Base-by-base conservation (phyloP, 2,797 vertebrate species). In the Sebastes minor region DNA sequence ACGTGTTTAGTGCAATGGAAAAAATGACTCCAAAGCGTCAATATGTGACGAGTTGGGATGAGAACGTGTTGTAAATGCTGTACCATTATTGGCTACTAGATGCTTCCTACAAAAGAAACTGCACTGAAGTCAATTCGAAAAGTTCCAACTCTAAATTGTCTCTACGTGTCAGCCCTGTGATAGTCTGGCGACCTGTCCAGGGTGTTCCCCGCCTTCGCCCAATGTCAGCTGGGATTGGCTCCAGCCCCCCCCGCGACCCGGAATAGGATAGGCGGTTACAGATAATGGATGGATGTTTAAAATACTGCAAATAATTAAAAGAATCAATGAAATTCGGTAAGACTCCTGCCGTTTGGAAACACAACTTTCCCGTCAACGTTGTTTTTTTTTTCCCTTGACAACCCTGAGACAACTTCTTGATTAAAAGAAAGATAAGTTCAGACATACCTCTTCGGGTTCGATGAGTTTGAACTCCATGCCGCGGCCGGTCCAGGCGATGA, bases 391-490 rank as follows among this genome's bases (percentile, higher is more conserved):
- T 2, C 0, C 1, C 35, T 14, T 38, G 27, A 27, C 27, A 27
- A 27, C 27, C 27, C 27, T 42, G 42, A 46, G 42, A 46, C 42
- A 46, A 57, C 32, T 8, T 16, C 9, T 27, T 55, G 32, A n/a
- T 46, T 3, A 12, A 46, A 49, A 12, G 5, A 53, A 42, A 49
- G 10, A 4, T 1, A 0, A 4, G 11, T 33, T 59, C 23, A 35
- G 52, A 23, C 78, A 5, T 74, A 98, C 98, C 98, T 99, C 98
- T 89, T 99, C 98, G 1, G 98, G 98, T 81, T 99, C 98, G 4
- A 99, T 98, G 83, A 99, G 97, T 89, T 99, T 99, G 95, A 99
- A 99, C 88, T 99, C 98, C 98, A 99, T 99, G 70, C 98, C 98
- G 70, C 98, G 97, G 4, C 98, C 98, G 0, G 98, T 99, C 98